Percentiles rank a stretch among this genome's conserved stretches.
These are phyloP conservation scores for Drosophila mettleri DNA, from an alignment of 2,888 invertebrate species.

Conservation along the genomic window DNA sequence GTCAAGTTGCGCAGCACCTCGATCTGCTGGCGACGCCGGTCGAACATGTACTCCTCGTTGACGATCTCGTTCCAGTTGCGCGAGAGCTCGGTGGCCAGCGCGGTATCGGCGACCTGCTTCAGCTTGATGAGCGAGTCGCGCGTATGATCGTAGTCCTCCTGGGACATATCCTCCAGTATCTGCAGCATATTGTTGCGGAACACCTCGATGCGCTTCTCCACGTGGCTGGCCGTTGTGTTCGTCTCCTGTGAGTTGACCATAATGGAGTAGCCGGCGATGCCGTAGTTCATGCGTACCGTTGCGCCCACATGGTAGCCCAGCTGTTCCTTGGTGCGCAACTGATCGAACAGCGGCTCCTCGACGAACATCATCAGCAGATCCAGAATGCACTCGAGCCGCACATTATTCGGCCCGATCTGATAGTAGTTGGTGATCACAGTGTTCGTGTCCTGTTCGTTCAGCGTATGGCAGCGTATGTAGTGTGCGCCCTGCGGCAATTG, in stretches of 20 bases:
- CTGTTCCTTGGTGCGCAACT: constrained; percentile 94
- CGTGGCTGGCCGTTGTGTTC: constrained; percentile 89
- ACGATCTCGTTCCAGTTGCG: constrained; percentile 93
- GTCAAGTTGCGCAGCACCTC: constrained; percentile 77
- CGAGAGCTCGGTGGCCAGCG: constrained; percentile 90
- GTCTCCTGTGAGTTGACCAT: constrained; percentile 92
- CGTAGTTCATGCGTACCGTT: constrained; percentile 89
- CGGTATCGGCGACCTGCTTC: constrained; percentile 91
- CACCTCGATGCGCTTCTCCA: constrained; percentile 90
- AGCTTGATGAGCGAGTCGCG: constrained; percentile 90
- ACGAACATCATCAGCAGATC: constrained; percentile 93
- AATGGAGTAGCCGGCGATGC: constrained; percentile 92
- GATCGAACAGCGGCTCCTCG: constrained; percentile 95
- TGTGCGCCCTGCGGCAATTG: constrained; percentile 89
- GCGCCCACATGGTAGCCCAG: constrained; percentile 94
- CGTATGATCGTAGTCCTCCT: constrained; percentile 87
- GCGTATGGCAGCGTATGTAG: constrained; percentile 88
- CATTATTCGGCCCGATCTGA: constrained; percentile 89
- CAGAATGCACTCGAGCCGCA: constrained; percentile 88
- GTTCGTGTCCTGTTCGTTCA: constrained; percentile 91
- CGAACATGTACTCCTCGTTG: constrained; percentile 90
- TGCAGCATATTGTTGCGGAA: constrained; percentile 89
- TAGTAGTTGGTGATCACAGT: constrained; percentile 95
- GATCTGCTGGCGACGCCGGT: constrained; percentile 90
- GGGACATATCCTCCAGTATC: constrained; percentile 87